Evolutionary conservation across 2,797 vertebrate species (phyloP).

Genomic region (Megalops cyprinoides): DNA sequence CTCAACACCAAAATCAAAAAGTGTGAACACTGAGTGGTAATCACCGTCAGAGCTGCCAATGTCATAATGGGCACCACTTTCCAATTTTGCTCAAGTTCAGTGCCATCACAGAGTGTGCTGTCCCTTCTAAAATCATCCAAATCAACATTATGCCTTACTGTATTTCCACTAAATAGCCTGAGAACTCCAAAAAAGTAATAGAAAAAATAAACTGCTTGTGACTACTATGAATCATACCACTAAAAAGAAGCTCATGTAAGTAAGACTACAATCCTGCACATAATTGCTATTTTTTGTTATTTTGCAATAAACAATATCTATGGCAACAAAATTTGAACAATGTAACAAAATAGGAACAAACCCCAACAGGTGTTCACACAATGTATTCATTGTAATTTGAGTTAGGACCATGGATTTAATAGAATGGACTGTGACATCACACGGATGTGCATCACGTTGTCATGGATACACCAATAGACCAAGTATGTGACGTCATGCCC

Average conservation of each 20-base stretch:
- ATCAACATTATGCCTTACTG: background rate
- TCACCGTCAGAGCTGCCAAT: background rate
- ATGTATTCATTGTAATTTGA: conserved; percentile 34
- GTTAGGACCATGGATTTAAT: conserved; percentile 42
- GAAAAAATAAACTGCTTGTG: too few relatives aligned
- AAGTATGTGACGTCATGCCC: conserved; percentile 46
- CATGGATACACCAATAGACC: conserved; percentile 64
- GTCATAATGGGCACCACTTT: background rate
- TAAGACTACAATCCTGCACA: too few relatives aligned
- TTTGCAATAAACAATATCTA: background rate
- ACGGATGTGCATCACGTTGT: conserved; percentile 68
- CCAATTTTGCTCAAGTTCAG: background rate
- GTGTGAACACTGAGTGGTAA: background rate
- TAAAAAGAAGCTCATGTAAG: background rate
- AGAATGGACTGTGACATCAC: conserved; percentile 70
- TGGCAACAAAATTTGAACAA: background rate
- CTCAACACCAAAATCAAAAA: background rate
- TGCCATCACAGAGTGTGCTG: background rate
- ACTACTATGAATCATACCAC: background rate
- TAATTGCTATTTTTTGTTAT: too few relatives aligned
- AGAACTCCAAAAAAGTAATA: too few relatives aligned
- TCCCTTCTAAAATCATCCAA: background rate
- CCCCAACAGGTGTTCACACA: conserved; percentile 47
- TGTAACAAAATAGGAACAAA: background rate
- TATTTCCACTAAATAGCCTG: too few relatives aligned